Percentiles rank a stretch among this genome's conserved stretches.
phyloP scores from a whole-genome alignment of 2,888 invertebrate species.

The Boloria euphrosyne region DNA sequence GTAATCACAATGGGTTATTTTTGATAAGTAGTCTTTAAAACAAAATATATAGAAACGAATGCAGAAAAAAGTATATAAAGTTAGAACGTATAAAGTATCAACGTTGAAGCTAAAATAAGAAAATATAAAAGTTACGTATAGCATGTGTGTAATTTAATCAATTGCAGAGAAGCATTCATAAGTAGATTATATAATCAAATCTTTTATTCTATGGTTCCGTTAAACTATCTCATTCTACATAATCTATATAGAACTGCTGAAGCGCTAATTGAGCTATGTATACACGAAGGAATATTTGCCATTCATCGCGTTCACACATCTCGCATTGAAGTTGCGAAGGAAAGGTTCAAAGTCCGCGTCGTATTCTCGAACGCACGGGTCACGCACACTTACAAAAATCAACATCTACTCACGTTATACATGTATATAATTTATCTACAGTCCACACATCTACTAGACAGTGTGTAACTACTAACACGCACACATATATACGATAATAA shows the following conservation, averaged over 20 bases:
- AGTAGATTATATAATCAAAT: too few species aligned
- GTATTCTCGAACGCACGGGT: constrained; percentile 43
- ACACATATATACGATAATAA: constrained; percentile 13
- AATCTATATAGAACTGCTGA: neutral
- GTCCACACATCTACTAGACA: neutral
- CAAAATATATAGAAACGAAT: too few species aligned
- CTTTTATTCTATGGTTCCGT: too few species aligned
- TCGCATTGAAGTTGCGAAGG: constrained; percentile 39
- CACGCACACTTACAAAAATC: constrained; percentile 36
- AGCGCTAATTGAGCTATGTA: constrained; percentile 13
- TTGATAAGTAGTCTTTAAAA: too few species aligned
- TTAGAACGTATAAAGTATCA: too few species aligned
- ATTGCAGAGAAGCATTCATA: too few species aligned
- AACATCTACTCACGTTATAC: constrained; percentile 1
- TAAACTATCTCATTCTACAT: neutral
- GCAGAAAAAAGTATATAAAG: too few species aligned
- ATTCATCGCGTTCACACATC: constrained; percentile 39
- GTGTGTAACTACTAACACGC: constrained; percentile 7
- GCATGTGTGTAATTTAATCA: too few species aligned
- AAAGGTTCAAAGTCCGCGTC: constrained; percentile 53
- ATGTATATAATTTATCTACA: neutral
- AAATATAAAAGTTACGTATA: too few species aligned
- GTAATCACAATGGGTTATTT: too few species aligned
- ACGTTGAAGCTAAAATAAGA: too few species aligned
- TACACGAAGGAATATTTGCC: constrained; percentile 20